Conservation (phyloP, 2,797 vertebrate genomes). For the Girardinus metallicus region DNA sequence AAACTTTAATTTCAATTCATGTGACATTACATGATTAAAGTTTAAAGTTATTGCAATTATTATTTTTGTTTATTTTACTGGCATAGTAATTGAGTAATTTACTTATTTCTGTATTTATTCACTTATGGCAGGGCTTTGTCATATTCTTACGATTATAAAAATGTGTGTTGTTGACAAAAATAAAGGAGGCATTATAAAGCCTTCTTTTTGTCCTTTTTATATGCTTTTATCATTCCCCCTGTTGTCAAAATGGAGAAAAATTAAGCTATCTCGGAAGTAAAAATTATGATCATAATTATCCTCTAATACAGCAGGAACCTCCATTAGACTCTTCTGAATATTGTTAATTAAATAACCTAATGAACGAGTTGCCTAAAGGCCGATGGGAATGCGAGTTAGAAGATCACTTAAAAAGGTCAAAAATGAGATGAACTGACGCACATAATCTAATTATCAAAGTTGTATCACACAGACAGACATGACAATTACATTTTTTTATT, state of each 20-base stretch:
- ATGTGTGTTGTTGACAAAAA: constrained; percentile 47
- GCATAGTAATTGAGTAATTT: not conserved
- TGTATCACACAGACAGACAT: not conserved
- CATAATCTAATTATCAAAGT: constrained; percentile 36
- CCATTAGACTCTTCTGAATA: not conserved
- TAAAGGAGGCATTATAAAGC: not conserved
- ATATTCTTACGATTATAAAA: constrained; percentile 35
- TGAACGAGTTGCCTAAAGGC: constrained; percentile 5
- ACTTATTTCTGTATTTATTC: not conserved
- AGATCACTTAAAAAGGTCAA: constrained; percentile 26
- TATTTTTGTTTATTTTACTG: not conserved
- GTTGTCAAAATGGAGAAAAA: not conserved
- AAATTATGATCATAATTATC: not conserved
- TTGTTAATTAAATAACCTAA: constrained; percentile 1
- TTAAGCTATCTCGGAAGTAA: not conserved
- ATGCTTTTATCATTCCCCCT: not conserved
- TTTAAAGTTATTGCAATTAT: not conserved
- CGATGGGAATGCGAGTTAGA: not conserved
- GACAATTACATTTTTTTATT: constrained; percentile 26
- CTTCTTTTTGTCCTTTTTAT: not conserved
- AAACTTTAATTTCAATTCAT: not conserved
- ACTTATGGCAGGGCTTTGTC: constrained; percentile 32
- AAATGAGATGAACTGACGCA: constrained; percentile 25
- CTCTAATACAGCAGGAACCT: constrained; percentile 7
- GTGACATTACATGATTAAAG: not conserved